Evolutionary conservation across 2,797 vertebrate genomes (phyloP), one percentile per base, ranked within the genome.

Genomic region (Mionectes olivaceus): DNA sequence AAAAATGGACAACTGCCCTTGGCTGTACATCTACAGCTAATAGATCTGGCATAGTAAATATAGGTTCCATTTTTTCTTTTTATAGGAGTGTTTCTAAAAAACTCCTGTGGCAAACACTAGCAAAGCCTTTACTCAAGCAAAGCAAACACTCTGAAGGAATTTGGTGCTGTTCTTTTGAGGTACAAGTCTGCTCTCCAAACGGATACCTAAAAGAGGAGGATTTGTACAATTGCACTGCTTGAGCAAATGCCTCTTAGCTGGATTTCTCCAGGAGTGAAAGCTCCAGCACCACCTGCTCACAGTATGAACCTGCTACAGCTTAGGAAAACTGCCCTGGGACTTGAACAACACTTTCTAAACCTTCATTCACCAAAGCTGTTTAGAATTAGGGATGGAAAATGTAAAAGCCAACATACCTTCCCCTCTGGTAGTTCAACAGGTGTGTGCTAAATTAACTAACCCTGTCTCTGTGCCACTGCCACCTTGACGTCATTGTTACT

Each of bases 401-500:
- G 43, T 59, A 85, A 94, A 84, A 91, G 64, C 64, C 60, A 53
- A 96, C 96, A 35, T 97, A 97, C 96, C 96, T 97, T 93, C 61
- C 90, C 59, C 87, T 93, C 83, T 88, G 93, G 95, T 92, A 39
- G 91, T 64, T 94, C 89, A 90, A 94, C 96, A 97, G 97, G 96
- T 97, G 96, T 95, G 94, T 86, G 83, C 92, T 91, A 28, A 52
- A 52, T 57, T 93, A 90, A 86, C 90, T 46, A 82, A 85, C 70
- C 69, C 88, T 33, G 82, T 47, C 68, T 50, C 78, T 2, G 11
- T 83, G 96, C 91, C 87, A 80, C 68, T 69, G 86, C 79, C 83
- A 92, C 92, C 71, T 28, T 97, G 92, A 97, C 96, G 96, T 97
- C 97, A 97, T 76, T 88, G 97, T 96, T 84, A 96, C 96, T 90